Percentiles rank a stretch among this genome's conserved stretches.
These are phyloP conservation scores for Atopsyche davidsoni DNA, from an alignment of 1,140 invertebrate species.

Conservation along the genomic window DNA sequence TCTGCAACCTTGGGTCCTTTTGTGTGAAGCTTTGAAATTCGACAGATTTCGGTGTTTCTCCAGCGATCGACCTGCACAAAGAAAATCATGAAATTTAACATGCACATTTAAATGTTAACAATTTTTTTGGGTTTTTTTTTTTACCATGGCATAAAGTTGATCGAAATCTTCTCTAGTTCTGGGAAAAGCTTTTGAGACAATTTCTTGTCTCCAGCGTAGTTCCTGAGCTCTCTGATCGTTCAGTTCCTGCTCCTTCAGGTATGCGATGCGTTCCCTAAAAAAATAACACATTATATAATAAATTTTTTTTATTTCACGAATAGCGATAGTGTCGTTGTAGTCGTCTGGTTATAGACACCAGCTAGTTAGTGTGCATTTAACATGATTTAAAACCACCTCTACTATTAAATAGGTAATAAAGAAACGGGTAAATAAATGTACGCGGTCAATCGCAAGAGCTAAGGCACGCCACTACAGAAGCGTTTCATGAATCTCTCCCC, in stretches of 20 bases:
- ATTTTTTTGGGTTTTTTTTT: neutral
- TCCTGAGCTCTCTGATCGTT: constrained; percentile 44
- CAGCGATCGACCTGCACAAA: constrained; percentile 52
- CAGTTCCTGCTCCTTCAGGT: constrained; percentile 46
- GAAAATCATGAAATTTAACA: no score
- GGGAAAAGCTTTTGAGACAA: constrained; percentile 54
- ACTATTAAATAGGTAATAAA: no score
- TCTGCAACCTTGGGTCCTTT: constrained; percentile 54
- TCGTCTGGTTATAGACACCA: no score
- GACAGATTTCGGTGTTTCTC: constrained; percentile 53
- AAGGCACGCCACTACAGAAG: no score
- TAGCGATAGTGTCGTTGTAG: no score
- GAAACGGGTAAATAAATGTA: no score
- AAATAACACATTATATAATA: no score
- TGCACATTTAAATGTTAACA: no score
- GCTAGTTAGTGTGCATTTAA: no score
- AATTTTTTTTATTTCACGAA: neutral
- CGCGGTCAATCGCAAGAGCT: no score
- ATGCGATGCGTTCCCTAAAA: constrained; percentile 45
- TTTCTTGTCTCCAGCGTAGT: constrained; percentile 46
- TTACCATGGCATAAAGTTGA: constrained; percentile 53
- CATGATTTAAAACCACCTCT: no score
- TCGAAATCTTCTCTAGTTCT: constrained; percentile 56
- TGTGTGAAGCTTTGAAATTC: constrained; percentile 51
- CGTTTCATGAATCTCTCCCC: no score